phyloP scores from a whole-genome alignment of 2,797 vertebrate genomes.

The Dipus sagitta region DNA sequence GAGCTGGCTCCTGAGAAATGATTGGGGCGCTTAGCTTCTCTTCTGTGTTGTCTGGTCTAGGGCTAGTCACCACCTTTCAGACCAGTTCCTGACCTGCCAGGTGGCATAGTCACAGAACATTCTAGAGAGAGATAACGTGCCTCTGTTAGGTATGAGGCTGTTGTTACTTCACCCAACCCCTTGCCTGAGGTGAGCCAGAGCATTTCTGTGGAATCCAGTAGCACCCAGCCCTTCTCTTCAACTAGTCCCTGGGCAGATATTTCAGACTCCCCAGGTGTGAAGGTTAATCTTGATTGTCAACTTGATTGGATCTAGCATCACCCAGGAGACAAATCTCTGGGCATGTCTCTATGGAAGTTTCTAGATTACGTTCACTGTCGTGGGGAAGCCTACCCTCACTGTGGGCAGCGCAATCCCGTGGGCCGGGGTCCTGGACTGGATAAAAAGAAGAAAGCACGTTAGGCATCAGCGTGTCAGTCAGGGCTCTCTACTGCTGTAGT shows the following conservation, averaged over 20 bases:
- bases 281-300: too few relatives aligned
- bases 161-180: neutral
- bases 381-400: too few relatives aligned
- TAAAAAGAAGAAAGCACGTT: too few relatives aligned
- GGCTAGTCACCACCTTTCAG: constrained; percentile 21
- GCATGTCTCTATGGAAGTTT: too few relatives aligned
- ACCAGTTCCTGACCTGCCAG: neutral
- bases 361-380: too few relatives aligned
- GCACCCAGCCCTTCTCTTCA: neutral
- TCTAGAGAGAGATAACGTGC: neutral
- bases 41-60: constrained; percentile 44
- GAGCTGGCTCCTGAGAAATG: constrained; percentile 9
- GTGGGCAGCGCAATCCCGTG: too few relatives aligned
- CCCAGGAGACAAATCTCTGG: too few relatives aligned
- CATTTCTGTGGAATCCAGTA: neutral
- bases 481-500: too few relatives aligned
- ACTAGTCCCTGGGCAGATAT: neutral
- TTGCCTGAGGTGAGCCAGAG: neutral
- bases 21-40: neutral
- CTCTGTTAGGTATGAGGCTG: neutral
- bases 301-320: too few relatives aligned
- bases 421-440: too few relatives aligned
- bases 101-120: neutral
- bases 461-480: too few relatives aligned
- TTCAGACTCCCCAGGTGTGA: neutral